A percentile compares a stretch with the other conserved stretches of the same genome.
Evolutionary conservation across 1,140 invertebrate species (phyloP).

Genomic region (Cheumatopsyche charites): DNA sequence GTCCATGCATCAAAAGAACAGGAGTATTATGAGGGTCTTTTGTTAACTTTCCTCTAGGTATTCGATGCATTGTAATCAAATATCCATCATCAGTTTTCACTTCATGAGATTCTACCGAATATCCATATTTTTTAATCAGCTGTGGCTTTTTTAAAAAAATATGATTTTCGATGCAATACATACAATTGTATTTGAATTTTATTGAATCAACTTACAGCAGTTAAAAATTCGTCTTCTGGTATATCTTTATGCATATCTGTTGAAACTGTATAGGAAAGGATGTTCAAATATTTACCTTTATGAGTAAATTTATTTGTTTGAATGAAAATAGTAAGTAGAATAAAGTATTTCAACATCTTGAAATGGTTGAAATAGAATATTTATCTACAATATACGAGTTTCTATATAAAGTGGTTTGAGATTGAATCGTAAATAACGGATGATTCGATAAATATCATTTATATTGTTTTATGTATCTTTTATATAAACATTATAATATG

Average conservation of each 20-base stretch:
- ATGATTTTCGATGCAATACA: not conserved
- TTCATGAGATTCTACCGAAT: slow-evolving; percentile 61
- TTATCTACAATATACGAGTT: too few species aligned
- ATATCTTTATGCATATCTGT: not conserved
- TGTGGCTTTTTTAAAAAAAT: slow-evolving; percentile 54
- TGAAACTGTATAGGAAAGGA: not conserved
- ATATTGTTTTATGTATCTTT: too few species aligned
- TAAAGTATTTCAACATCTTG: not conserved
- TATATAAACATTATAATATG: too few species aligned
- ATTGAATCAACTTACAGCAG: slow-evolving; percentile 6
- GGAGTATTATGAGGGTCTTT: slow-evolving; percentile 53
- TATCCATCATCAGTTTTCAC: slow-evolving; percentile 66
- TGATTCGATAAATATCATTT: too few species aligned
- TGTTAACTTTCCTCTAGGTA: slow-evolving; percentile 57
- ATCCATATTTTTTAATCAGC: slow-evolving; percentile 64
- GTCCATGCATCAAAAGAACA: slow-evolving; percentile 75
- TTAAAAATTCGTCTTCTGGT: not conserved
- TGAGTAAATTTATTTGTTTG: not conserved
- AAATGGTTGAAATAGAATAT: too few species aligned
- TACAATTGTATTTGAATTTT: not conserved
- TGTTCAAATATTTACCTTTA: not conserved
- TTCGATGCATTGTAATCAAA: slow-evolving; percentile 64
- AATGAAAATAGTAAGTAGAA: not conserved
- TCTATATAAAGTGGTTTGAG: too few species aligned
- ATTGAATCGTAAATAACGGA: too few species aligned